Base-by-base conservation (phyloP, 2,113 vertebrate species). In the Pampusana beccarii region DNA sequence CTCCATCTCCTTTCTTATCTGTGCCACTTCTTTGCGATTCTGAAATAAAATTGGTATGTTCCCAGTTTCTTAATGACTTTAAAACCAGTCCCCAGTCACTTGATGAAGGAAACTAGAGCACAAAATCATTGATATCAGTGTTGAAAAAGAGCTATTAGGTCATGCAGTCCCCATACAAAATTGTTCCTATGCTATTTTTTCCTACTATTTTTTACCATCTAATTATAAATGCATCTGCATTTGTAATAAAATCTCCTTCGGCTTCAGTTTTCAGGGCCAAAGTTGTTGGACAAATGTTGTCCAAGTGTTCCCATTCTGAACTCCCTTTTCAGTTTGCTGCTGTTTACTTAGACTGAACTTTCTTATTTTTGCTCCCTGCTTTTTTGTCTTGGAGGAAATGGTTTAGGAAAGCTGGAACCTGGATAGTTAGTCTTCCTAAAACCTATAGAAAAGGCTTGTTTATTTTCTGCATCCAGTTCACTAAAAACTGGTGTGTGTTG, bases 211-310 rank as follows among this genome's bases (percentile, higher is more conserved):
- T 93, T 93, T 83, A 88, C 73, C 94, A 80, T 92, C 82, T 94
- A 87, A 93, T 96, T 93, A 96, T 91, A 95, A 89, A 94, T 92
- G 92, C 90, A 96, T 80, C 90, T 94, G 95, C 64, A 70, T 95
- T 90, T 80, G 84, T 90, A 96, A 91, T 86, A 92, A 94, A 95
- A 64, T n/a, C 92, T 93, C 69, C 53, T 86, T 91, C 82, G 81
- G 65, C 50, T 94, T 93, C 75, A 70, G 64, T 91, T 85, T 85
- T 95, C 79, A 88, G 92, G 65, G 65, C 34, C 83, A 92, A 4
- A 79, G 34, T 61, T 84, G 28, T 29, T 92, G 77, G 57, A 89
- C 50, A 54, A 86, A 71, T 16, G 29, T 88, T 86, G 56, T 81
- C 36, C 26, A 71, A 53, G 23, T 78, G 31, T 89, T 91, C 96